These are phyloP conservation scores for Oryctes rhinoceros DNA, from an alignment of 1,140 invertebrate genomes.

Conservation along the genomic window DNA sequence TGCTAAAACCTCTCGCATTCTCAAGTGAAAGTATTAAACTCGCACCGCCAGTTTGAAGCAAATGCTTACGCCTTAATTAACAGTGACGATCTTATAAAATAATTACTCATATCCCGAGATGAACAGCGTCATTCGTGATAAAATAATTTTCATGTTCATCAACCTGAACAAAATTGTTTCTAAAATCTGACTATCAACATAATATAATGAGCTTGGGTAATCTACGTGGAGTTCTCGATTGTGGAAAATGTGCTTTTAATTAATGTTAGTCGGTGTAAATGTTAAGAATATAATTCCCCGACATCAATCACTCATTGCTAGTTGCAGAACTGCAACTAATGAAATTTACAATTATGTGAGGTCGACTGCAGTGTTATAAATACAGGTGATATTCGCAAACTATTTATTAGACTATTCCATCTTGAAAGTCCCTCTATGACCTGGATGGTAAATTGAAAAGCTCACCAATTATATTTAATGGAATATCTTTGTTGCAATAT, in stretches of 20 bases:
- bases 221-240: conserved; percentile 5
- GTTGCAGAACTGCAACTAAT: background rate
- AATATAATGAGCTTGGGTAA: conserved; percentile 1
- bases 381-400: too few relatives aligned
- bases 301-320: background rate
- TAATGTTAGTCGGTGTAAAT: background rate
- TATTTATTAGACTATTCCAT: too few relatives aligned
- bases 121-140: background rate
- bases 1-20: too few relatives aligned
- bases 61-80: background rate
- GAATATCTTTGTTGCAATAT: too few relatives aligned
- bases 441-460: too few relatives aligned
- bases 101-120: background rate
- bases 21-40: too few relatives aligned
- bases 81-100: background rate
- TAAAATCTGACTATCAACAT: background rate
- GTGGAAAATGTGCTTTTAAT: conserved; percentile 7
- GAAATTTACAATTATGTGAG: background rate
- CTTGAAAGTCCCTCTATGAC: too few relatives aligned
- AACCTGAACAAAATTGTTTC: background rate
- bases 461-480: too few relatives aligned
- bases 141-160: background rate
- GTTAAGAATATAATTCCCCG: background rate
- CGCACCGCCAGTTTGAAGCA: too few relatives aligned
- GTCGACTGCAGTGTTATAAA: background rate